phyloP scores from a whole-genome alignment of 1,140 invertebrate genomes.

The Lepidurus arcticus region DNA sequence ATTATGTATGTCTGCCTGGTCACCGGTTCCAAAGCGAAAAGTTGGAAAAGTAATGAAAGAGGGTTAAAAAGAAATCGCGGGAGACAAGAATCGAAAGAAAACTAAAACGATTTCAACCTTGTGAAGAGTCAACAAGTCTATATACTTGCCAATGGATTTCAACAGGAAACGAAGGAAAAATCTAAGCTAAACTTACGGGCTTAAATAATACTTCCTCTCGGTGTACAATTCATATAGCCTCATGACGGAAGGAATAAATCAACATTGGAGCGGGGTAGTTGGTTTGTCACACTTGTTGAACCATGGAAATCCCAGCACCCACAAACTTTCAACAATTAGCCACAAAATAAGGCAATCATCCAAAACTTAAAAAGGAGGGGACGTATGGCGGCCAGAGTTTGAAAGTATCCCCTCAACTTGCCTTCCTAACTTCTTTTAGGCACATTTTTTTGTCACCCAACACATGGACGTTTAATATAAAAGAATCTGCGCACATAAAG shows the following conservation, averaged over 20 bases:
- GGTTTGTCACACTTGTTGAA: not conserved
- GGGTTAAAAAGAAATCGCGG: not conserved
- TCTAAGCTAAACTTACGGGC: not conserved
- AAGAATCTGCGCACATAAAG: too few species aligned
- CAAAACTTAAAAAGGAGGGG: too few species aligned
- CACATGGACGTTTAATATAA: too few species aligned
- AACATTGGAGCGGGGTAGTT: not conserved
- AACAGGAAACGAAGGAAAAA: not conserved
- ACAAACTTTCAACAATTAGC: too few species aligned
- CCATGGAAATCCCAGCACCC: not conserved
- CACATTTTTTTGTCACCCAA: too few species aligned
- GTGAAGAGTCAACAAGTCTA: not conserved
- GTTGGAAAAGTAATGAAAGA: not conserved
- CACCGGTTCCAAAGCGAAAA: slow-evolving; percentile 17
- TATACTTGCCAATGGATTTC: not conserved
- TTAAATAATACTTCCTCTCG: slow-evolving; percentile 22
- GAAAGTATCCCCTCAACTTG: too few species aligned
- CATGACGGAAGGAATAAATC: slow-evolving; percentile 18
- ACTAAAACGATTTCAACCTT: not conserved
- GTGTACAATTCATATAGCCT: slow-evolving; percentile 22
- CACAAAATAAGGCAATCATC: too few species aligned
- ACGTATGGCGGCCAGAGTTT: too few species aligned
- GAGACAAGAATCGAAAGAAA: too few species aligned
- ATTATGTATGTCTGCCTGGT: not conserved
- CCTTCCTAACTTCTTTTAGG: too few species aligned